Conservation (phyloP, 2,888 invertebrate genomes). For the Trichacis sp. region DNA sequence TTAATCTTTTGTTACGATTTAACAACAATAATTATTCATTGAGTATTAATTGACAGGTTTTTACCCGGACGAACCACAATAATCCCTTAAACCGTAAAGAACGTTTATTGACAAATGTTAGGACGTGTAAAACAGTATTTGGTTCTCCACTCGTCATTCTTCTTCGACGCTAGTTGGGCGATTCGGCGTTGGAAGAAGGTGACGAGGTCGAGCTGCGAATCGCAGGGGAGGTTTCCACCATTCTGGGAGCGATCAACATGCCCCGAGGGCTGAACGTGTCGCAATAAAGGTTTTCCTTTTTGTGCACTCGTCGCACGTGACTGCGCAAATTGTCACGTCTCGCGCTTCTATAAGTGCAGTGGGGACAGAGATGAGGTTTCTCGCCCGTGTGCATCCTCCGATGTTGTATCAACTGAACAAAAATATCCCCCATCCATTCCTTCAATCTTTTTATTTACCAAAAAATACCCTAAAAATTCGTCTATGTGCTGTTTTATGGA, state of each 20-base stretch:
- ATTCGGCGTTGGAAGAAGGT: constrained; percentile 56
- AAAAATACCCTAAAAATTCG: too few species aligned
- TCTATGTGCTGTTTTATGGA: too few species aligned
- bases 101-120: constrained; percentile 47
- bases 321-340: constrained; percentile 72
- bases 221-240: constrained; percentile 35
- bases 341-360: constrained; percentile 72
- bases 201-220: constrained; percentile 56
- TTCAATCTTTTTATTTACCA: too few species aligned
- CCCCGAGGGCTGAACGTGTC: constrained; percentile 73
- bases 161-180: constrained; percentile 53
- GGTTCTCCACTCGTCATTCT: constrained; percentile 7
- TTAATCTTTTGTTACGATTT: too few species aligned
- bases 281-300: constrained; percentile 72
- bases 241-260: constrained; percentile 65
- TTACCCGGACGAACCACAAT: constrained; percentile 17
- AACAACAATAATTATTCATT: too few species aligned
- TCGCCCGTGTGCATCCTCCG: constrained; percentile 73
- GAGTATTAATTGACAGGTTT: constrained; percentile 1
- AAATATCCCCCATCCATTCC: too few species aligned
- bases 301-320: constrained; percentile 72
- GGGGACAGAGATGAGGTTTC: constrained; percentile 72
- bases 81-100: constrained; percentile 37
- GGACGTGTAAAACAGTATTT: constrained; percentile 39
- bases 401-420: constrained; percentile 70